These are phyloP conservation scores for Carposina sasakii DNA, from an alignment of 1,140 invertebrate genomes.

Conservation along the genomic window DNA sequence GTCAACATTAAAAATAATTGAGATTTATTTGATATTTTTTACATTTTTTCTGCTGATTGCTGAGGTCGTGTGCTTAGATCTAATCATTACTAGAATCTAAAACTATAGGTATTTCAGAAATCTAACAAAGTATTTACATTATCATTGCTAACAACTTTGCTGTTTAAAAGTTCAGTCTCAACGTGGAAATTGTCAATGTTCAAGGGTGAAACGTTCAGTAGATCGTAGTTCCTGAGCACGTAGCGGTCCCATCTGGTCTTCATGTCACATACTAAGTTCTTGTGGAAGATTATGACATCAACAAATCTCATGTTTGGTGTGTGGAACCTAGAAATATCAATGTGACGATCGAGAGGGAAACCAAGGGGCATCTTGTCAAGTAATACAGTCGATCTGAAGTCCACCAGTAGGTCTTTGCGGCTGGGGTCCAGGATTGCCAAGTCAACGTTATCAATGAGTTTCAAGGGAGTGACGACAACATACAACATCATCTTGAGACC, in stretches of 20 bases:
- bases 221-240: conserved; percentile 48
- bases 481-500: conserved; percentile 76
- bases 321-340: conserved; percentile 67
- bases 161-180: conserved; percentile 42
- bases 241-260: conserved; percentile 48
- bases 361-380: conserved; percentile 76
- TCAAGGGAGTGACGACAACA: conserved; percentile 72
- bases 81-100: too few species aligned
- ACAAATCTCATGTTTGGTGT: conserved; percentile 75
- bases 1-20: too few species aligned
- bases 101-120: too few species aligned
- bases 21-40: too few species aligned
- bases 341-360: conserved; percentile 79
- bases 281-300: conserved; percentile 76
- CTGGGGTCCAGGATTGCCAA: conserved; percentile 39
- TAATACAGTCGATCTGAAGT: conserved; percentile 54
- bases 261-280: conserved; percentile 52
- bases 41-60: too few species aligned
- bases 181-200: conserved; percentile 29
- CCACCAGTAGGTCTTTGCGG: conserved; percentile 39
- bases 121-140: too few species aligned
- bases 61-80: too few species aligned
- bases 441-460: conserved; percentile 46
- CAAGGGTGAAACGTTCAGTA: conserved; percentile 28
- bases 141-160: conserved; percentile 29